Percentiles rank a stretch among this genome's conserved stretches.
phyloP scores from a whole-genome alignment of 2,888 invertebrate genomes.

The Meloe dianella region DNA sequence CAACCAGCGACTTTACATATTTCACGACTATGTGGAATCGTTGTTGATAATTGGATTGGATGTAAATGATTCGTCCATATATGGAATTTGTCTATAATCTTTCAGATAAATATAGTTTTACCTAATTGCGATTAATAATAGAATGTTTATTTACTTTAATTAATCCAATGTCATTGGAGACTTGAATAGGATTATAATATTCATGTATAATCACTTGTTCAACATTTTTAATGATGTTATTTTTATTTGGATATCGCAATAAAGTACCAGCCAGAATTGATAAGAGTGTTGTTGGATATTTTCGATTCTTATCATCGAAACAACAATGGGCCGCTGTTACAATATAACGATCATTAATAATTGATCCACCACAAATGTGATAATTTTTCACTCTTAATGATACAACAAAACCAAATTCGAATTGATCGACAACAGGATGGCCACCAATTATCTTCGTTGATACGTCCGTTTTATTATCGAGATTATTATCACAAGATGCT shows the following conservation, averaged over 20 bases:
- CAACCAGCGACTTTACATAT: slow-evolving; percentile 3
- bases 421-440: slow-evolving; percentile 4
- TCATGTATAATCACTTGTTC: slow-evolving; percentile 18
- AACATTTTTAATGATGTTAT: slow-evolving; percentile 11
- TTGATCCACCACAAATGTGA: slow-evolving; percentile 36
- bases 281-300: slow-evolving; percentile 18
- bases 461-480: not conserved
- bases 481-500: not conserved
- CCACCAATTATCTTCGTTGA: slow-evolving; percentile 22
- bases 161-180: slow-evolving; percentile 32
- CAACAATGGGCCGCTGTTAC: slow-evolving; percentile 39
- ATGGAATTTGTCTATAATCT: not conserved
- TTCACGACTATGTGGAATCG: not conserved
- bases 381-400: slow-evolving; percentile 26
- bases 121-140: not conserved
- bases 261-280: slow-evolving; percentile 27
- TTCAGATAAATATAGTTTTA: not conserved
- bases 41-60: not conserved
- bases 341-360: slow-evolving; percentile 28
- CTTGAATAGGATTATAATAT: slow-evolving; percentile 13
- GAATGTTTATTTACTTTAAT: slow-evolving; percentile 19
- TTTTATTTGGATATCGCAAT: slow-evolving; percentile 15
- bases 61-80: not conserved
- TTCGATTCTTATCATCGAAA: slow-evolving; percentile 21
- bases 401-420: slow-evolving; percentile 25